Evolutionary conservation across 2,888 invertebrate species (phyloP), one percentile per base, ranked within the genome.

Genomic region (Cistogaster globosa): DNA sequence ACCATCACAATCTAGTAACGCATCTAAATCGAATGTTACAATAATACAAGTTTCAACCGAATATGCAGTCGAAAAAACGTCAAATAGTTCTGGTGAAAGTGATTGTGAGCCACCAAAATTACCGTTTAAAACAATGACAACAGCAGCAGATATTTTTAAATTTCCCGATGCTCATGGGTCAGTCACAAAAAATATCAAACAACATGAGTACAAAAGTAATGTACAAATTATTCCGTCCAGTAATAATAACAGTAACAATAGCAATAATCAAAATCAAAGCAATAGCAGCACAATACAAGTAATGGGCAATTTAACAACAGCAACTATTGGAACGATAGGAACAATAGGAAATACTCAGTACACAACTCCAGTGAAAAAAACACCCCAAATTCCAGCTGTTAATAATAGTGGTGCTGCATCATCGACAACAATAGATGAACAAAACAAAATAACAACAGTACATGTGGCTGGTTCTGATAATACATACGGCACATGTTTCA

Each of bases 31-130:
- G 0, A 94, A 94, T 86, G 92, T 94, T 45, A 94, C 94, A 32
- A 94, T 94, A 0, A 94, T 94, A n/a, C 93, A 94, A 92, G 94
- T 94, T 0, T 94, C 94, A 0, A 94, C 94, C 81, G 86, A 87
- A 60, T 48, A 79, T 16, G 12, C 9, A 16, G 86, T 74, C 78
- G 87, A 81, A 75, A 68, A 84, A 45, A 51, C 36, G 5, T 60
- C 86, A 26, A 65, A 83, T 26, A 86, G 51, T 58, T 77, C 71
- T 65, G 82, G 62, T n/a, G 88, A 84, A 71, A 78, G 62, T 38
- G 86, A 87, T 42, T 79, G 84, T 57, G 87, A 88, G 82, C 89
- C 90, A 63, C 89, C 90, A 32, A 90, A 89, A 82, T 82, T 90
- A 84, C 90, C 91, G 79, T 88, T 89, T 65, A 87, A 86, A 60